Evolutionary conservation across 2,888 invertebrate genomes (phyloP), one percentile per base, ranked within the genome.

Genomic region (Amorpha juglandis): DNA sequence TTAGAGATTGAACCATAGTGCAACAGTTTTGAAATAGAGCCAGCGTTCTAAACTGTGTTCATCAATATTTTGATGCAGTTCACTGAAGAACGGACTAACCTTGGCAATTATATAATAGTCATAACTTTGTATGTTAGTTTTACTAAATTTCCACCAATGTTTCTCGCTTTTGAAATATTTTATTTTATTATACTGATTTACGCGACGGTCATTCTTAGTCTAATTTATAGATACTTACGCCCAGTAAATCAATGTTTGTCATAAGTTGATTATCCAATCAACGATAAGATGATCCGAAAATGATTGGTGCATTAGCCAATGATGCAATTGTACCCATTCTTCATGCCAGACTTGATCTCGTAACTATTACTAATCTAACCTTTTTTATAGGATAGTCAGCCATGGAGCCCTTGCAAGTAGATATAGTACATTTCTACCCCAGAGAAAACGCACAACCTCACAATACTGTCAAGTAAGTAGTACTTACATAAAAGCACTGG

Each of bases 361-460:
- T 45, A 14, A 45, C 0, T 14, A 42, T 42, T 42, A 7, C 11
- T 14, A 0, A 38, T 42, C 9, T 19, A 4, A 3, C 4, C n/a
- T 38, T 42, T 58, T 33, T 52, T 27, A 12, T 0, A 38, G 27
- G 42, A 51, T 47, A 19, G 9, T 35, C 50, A 47, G 62, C 11
- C 2, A 68, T 68, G 68, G 94, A 94, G 67, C 94, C 95, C 12
- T 83, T 95, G 2, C 76, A 88, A 74, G 94, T 96, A 6, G 95
- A 95, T 67, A 83, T 92, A 19, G 90, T 95, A 0, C 94, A 96
- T 78, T 94, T 96, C 75, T 96, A 96, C 80, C 95, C 96, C 0
- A 85, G 88, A 69, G 95, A 96, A 74, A 97, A 97, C 81, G 95
- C 96, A 0, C 93, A 92, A 63, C 84, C 92, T 0, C 97, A 97